A percentile compares a stretch with the other conserved stretches of the same genome.
phyloP scores from a whole-genome alignment of 2,113 vertebrate species.

The Phylloscopus trochilus region DNA sequence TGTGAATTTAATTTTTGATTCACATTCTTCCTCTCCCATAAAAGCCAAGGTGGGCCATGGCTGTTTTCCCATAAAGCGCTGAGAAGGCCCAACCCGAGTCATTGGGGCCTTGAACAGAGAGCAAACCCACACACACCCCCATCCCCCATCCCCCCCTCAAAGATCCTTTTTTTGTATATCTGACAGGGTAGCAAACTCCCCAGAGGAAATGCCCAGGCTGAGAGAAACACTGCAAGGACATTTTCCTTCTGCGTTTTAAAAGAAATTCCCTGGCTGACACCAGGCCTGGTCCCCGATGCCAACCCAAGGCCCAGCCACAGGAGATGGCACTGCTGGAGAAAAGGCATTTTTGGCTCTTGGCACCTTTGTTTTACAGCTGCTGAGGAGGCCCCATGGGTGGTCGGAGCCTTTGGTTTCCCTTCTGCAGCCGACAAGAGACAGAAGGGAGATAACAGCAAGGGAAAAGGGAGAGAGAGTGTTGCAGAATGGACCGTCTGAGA shows the following conservation, averaged over 20 bases:
- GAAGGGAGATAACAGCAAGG: not conserved
- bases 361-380: not conserved
- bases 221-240: not conserved
- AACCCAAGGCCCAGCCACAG: not conserved
- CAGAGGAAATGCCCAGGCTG: not conserved
- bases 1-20: slow-evolving; percentile 49
- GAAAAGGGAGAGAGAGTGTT: not conserved
- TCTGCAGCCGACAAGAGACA: not conserved
- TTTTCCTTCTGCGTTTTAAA: not conserved
- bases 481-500: not conserved
- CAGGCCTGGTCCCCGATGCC: not conserved
- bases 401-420: slow-evolving; percentile 6
- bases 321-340: slow-evolving; percentile 1
- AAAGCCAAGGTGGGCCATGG: slow-evolving; percentile 53
- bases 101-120: not conserved
- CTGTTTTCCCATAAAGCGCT: not conserved
- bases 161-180: not conserved
- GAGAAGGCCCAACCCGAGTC: not conserved
- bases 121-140: not conserved
- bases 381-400: slow-evolving; percentile 12
- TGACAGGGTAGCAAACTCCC: not conserved
- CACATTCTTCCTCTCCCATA: slow-evolving; percentile 13
- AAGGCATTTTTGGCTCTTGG: not conserved
- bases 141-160: accelerated
- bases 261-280: not conserved